Percentiles rank a stretch among this genome's conserved stretches.
These are phyloP conservation scores for Tachystola acroxantha DNA, from an alignment of 2,888 invertebrate genomes.

Conservation along the genomic window DNA sequence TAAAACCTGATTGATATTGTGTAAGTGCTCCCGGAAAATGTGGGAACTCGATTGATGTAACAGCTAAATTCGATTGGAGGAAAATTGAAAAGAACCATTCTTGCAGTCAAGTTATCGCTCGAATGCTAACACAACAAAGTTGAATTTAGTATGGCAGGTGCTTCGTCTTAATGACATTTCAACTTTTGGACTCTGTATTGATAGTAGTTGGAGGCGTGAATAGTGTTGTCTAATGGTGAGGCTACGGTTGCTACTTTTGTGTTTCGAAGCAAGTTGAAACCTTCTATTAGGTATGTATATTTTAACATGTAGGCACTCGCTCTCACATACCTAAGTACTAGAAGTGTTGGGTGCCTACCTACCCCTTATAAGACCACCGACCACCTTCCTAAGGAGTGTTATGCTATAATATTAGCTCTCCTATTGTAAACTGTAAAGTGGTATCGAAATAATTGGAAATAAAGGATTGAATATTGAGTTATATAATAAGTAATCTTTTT, in stretches of 20 bases:
- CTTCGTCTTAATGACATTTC: conserved; percentile 32
- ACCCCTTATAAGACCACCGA: no score
- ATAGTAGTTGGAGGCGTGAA: conserved; percentile 70
- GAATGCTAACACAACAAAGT: conserved; percentile 31
- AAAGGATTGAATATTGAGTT: no score
- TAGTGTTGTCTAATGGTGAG: conserved; percentile 58
- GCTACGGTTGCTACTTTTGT: conserved; percentile 36
- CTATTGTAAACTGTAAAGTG: no score
- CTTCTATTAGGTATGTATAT: conserved; percentile 12
- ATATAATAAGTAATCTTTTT: no score
- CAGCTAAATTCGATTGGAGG: conserved; percentile 75
- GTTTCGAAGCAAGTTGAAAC: conserved; percentile 12
- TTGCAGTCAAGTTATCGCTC: conserved; percentile 30
- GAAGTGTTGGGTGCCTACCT: background rate
- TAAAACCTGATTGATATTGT: conserved; percentile 79
- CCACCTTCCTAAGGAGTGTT: no score
- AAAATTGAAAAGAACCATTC: conserved; percentile 73
- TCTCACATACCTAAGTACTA: background rate
- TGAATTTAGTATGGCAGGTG: conserved; percentile 20
- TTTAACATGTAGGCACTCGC: background rate
- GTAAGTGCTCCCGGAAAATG: conserved; percentile 77
- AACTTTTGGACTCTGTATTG: conserved; percentile 39
- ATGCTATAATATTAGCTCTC: no score
- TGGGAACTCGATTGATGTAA: conserved; percentile 78
- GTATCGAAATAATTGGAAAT: no score